Base-by-base conservation (phyloP, 2,888 invertebrate genomes). In the Sepiola atlantica region DNA sequence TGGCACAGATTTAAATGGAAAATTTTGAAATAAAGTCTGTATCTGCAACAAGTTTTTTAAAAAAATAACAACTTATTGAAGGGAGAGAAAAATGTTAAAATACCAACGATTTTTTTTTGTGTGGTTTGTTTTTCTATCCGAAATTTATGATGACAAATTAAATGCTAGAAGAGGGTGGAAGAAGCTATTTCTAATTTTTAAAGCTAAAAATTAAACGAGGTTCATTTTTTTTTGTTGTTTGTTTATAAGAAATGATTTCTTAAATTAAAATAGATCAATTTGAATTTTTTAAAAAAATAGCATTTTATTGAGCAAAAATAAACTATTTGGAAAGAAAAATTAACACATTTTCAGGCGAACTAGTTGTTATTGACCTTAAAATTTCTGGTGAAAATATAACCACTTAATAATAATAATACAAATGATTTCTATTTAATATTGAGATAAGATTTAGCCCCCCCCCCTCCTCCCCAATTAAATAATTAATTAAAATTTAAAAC, bases 331-430 rank as follows among this genome's bases (percentile, higher is more conserved):
- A 21, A n/a, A 77, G 10, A 61, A 24, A 24, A n/a, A 77, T 14
- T 14, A 14, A 77, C 77, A 77, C 45, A 45, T 45, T 45, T 45
- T 45, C 45, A 45, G 8, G 45, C 45, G 45, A 77, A 16, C n/a
- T n/a, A n/a, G n/a, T 77, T 77, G 77, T n/a, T 77, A 32, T 32
- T 77, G 77, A 77, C 77, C 77, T 77, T 77, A 77, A n/a, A 77
- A 77, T 77, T 45, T n/a, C 14, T n/a, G 14, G 77, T n/a, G n/a
- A 77, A 77, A 77, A 16, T 2, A 32, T 77, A 16, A 16, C 45
- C 45, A 45, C 18, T 77, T 77, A 32, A 77, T 77, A 77, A 45
- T n/a, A 32, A 77, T 2, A 77, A 8, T n/a, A 28, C 28, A 14
- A 16, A n/a, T n/a, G 2, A n/a, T n/a, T 77, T n/a, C 16, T 77